Percentiles rank a stretch among this genome's conserved stretches.
Conservation (phyloP, 2,888 invertebrate genomes). For the Halictus quadricinctus region DNA sequence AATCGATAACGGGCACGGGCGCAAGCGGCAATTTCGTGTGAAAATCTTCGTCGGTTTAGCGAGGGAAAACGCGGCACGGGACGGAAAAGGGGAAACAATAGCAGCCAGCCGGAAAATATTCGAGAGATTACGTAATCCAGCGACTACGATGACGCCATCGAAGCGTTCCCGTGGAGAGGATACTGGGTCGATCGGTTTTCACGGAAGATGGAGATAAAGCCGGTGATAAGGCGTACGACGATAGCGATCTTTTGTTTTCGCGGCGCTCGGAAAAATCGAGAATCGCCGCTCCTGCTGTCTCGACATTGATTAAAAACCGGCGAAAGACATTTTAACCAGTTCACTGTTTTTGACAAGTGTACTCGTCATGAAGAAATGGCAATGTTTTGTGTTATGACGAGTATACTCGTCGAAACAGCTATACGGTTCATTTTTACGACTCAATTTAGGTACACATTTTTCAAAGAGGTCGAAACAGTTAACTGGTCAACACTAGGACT, state of each 20-base stretch:
- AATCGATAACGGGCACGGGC: conserved; percentile 18
- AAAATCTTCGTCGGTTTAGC: not conserved
- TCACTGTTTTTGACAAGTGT: too few relatives aligned
- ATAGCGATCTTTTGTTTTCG: conserved; percentile 7
- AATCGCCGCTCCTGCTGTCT: not conserved
- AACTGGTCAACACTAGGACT: too few relatives aligned
- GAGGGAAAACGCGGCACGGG: not conserved
- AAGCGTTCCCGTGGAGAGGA: not conserved
- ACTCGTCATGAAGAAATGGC: too few relatives aligned
- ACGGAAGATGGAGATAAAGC: not conserved
- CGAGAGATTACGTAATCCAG: not conserved
- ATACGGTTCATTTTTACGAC: too few relatives aligned
- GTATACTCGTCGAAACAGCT: too few relatives aligned
- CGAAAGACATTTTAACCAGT: too few relatives aligned
- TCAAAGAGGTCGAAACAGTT: too few relatives aligned
- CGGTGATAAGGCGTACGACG: not conserved
- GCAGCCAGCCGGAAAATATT: not conserved
- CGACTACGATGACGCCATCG: not conserved
- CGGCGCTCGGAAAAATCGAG: not conserved
- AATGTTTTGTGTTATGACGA: too few relatives aligned
- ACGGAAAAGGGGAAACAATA: not conserved
- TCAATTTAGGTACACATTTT: too few relatives aligned
- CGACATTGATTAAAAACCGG: too few relatives aligned
- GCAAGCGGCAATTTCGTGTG: conserved; percentile 11
- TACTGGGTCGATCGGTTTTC: not conserved